Base-by-base conservation (phyloP, 2,113 vertebrate species). In the Poeciliopsis retropinna region DNA sequence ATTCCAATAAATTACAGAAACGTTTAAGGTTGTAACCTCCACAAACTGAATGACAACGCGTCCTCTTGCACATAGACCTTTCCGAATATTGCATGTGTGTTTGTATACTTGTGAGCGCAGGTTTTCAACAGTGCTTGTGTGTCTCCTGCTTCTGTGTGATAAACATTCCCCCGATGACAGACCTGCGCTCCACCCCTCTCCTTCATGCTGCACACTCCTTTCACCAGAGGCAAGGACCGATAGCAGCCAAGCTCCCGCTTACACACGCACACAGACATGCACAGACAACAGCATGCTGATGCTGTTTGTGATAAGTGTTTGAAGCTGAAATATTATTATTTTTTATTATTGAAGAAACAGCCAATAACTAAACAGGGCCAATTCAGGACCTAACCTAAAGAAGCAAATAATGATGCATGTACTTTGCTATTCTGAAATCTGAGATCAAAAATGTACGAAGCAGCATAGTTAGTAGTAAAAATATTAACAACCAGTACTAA, bases 141-240 rank as follows among this genome's bases (percentile, higher is more conserved):
- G 78, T 81, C 74, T 88, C 73, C 91, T 92, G 90, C 75, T 88
- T 87, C 63, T 67, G 57, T 60, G 87, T 64, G 91, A 93, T 92
- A 92, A 92, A 85, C 64, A 13, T 67, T 76, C 82, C 82, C 80
- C 68, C 37, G 70, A 39, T 70, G 73, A 87, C 83, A 76, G 77
- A 34, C 39, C 64, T 62, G 34, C 65, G 83, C 81, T 82, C 67
- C 83, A 76, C 62, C 69, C 34, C 41, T 84, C 72, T 72, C 70
- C 81, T 73, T 65, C 44, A 31, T 68, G 76, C 81, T 75, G 85
- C 76, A 75, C 74, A 86, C 85, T 73, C 88, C 69, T 57, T 78
- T 87, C 64, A 88, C 89, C 27, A 72, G 81, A 78, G 83, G 75
- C 86, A 80, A 93, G 86, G 85, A 81, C 77, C 87, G 81, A 85